Conservation (phyloP, 1,140 invertebrate species). For the Macrotrachela quadricornifera region DNA sequence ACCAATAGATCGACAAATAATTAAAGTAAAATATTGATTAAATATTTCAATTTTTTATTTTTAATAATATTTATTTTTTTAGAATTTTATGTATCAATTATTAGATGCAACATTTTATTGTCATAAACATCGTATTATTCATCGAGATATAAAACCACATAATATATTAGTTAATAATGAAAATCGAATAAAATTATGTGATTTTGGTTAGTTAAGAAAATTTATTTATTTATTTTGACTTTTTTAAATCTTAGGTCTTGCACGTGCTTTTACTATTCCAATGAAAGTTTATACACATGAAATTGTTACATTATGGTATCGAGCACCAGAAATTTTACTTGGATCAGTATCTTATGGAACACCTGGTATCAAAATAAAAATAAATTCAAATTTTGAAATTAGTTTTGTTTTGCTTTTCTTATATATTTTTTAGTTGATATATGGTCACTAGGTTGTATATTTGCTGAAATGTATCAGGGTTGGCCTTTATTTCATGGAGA, state of each 20-base stretch:
- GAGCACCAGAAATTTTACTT: conserved; percentile 67
- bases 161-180: background rate
- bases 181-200: background rate
- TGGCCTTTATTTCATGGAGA: conserved; percentile 28
- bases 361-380: conserved; percentile 18
- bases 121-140: conserved; percentile 37
- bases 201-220: background rate
- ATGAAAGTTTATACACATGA: conserved; percentile 68
- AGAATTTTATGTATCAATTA: conserved; percentile 73
- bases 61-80: no score
- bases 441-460: conserved; percentile 83
- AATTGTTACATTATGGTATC: conserved; percentile 75
- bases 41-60: no score
- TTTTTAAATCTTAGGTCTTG: conserved; percentile 49
- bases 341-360: conserved; percentile 34
- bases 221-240: no score
- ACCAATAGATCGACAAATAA: no score
- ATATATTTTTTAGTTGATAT: conserved; percentile 63
- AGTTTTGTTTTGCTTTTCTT: background rate
- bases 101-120: conserved; percentile 79
- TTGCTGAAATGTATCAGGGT: conserved; percentile 23
- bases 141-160: conserved; percentile 60
- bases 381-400: no score
- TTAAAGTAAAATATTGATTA: no score
- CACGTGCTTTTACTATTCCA: conserved; percentile 64